These are phyloP conservation scores for Blastobasis lacticolella DNA, from an alignment of 2,888 invertebrate genomes.

Conservation along the genomic window DNA sequence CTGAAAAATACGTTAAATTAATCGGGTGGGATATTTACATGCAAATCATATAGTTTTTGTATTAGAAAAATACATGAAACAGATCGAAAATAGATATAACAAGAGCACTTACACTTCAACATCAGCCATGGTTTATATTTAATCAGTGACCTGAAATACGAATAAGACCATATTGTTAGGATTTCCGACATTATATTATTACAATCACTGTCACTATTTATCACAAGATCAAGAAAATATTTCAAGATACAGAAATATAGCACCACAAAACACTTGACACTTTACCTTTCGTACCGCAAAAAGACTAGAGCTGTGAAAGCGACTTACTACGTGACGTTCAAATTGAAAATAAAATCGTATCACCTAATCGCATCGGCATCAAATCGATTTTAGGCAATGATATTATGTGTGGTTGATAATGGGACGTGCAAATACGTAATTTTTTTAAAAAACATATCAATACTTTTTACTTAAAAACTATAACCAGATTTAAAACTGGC, in stretches of 20 bases:
- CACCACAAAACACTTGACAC: constrained; percentile 54
- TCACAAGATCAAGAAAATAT: constrained; percentile 43
- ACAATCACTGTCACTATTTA: constrained; percentile 21
- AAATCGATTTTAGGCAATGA: no score
- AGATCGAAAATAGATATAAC: constrained; percentile 19
- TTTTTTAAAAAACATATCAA: no score
- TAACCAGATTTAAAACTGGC: no score
- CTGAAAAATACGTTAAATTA: no score
- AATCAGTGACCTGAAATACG: constrained; percentile 64
- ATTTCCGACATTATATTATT: constrained; percentile 24
- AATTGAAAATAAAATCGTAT: background rate
- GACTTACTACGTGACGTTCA: background rate
- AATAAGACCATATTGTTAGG: constrained; percentile 39
- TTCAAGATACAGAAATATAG: constrained; percentile 46
- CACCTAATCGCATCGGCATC: no score
- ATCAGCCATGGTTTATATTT: constrained; percentile 81
- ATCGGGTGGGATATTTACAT: no score
- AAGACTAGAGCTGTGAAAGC: constrained; percentile 33
- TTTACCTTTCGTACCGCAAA: constrained; percentile 71
- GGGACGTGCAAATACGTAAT: no score
- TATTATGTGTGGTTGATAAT: no score
- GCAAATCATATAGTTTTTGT: no score
- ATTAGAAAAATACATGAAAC: background rate
- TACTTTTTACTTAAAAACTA: no score
- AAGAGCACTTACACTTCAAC: constrained; percentile 84